A percentile compares a stretch with the other conserved stretches of the same genome.
phyloP scores from a whole-genome alignment of 64 coral and sea anemone genomes.

The Anthopleura sola region DNA sequence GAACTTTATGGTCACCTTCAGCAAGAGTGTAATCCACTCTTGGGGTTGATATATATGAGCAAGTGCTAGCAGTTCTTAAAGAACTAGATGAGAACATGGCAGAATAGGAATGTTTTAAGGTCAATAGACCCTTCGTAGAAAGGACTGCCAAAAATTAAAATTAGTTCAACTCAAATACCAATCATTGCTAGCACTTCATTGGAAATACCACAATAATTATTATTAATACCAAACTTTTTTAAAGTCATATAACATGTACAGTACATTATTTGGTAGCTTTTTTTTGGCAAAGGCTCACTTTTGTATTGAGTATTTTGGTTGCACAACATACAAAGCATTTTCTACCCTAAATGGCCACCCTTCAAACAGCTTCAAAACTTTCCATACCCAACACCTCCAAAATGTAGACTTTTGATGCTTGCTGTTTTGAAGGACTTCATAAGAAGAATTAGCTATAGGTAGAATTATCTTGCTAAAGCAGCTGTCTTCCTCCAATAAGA shows the following conservation, averaged over 20 bases:
- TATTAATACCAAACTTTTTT: no score
- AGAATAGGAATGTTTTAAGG: not conserved
- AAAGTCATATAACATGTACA: no score
- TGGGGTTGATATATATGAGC: slow-evolving; percentile 1
- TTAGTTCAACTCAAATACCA: no score
- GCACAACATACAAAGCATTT: no score
- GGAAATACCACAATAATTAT: no score
- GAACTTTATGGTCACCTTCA: not conserved
- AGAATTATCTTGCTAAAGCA: slow-evolving; percentile 4
- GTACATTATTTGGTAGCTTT: no score
- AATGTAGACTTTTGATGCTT: slow-evolving; percentile 1
- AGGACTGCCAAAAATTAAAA: no score
- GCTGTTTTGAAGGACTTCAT: not conserved
- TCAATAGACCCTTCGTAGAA: not conserved
- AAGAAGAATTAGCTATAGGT: not conserved
- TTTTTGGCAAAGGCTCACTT: no score
- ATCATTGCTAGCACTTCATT: no score
- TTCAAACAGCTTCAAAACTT: slow-evolving; percentile 14
- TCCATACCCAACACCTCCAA: not conserved
- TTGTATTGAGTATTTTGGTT: no score
- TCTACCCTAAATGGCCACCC: not conserved
- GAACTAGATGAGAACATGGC: not conserved
- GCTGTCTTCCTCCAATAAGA: not conserved
- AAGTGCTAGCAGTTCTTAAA: not conserved
- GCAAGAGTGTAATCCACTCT: slow-evolving; percentile 5